Evolutionary conservation across 2,888 invertebrate species (phyloP), one percentile per base, ranked within the genome.

Genomic region (Iselma pallidipennis): DNA sequence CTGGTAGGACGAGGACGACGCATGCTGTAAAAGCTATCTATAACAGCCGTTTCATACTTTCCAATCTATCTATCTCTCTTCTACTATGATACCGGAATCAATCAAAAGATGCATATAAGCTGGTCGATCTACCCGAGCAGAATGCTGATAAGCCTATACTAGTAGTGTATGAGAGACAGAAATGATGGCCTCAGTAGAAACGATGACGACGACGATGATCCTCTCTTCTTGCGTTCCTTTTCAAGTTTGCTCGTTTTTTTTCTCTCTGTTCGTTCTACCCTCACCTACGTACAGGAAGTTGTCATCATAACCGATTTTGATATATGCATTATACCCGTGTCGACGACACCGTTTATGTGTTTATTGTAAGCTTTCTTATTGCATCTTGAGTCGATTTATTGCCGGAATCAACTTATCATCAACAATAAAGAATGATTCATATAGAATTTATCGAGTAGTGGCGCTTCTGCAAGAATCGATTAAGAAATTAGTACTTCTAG

Each of bases 71-170:
- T 49, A 6, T 49, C 26, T 26, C 7, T 26, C 26, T 49, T 49
- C 26, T 49, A 26, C n/a, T 59, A 49, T 63, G 59, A 63, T 63
- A 52, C 63, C 59, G 61, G 59, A 71, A 72, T 72, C 72, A 71
- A 70, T 72, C 71, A 71, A 71, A 69, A 66, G 68, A 67, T 66
- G 69, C 69, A 68, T 69, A 71, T 65, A 67, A 66, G 69, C 53
- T 55, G 57, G 63, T 37, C 60, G 55, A 55, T 63, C 29, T 63
- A 59, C 59, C 48, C 55, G 59, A 63, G 55, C 53, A 59, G 63
- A 63, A 63, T 63, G 63, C 45, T 63, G 63, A 63, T 63, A 63
- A 63, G 58, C 51, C 45, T 45, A 21, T 45, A 45, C 45, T 21
- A 45, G 21, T 45, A n/a, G n/a, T n/a, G n/a, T n/a, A 45, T 45